phyloP scores from a whole-genome alignment of 2,888 invertebrate species.

The Craniophora ligustri region DNA sequence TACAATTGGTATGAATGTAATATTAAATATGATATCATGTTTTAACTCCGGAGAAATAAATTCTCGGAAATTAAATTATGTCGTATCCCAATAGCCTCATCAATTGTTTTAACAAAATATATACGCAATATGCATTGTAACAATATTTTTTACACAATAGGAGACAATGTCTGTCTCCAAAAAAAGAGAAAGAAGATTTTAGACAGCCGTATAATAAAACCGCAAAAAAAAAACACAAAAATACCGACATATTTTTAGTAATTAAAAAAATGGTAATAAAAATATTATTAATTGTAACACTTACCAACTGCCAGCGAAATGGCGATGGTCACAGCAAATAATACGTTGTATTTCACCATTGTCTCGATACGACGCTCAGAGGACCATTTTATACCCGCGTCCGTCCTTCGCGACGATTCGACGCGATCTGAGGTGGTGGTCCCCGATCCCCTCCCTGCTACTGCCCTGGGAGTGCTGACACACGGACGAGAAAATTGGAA shows the following conservation, averaged over 20 bases:
- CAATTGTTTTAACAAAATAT: too few relatives aligned
- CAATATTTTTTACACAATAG: too few relatives aligned
- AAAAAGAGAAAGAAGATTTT: too few relatives aligned
- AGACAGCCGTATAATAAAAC: too few relatives aligned
- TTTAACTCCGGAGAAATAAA: too few relatives aligned
- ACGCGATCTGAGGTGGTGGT: slow-evolving; percentile 50
- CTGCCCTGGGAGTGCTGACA: slow-evolving; percentile 48
- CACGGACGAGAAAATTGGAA: slow-evolving; percentile 26
- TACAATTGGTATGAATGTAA: too few relatives aligned
- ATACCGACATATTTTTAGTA: neutral
- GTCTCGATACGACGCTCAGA: slow-evolving; percentile 55
- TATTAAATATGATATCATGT: too few relatives aligned
- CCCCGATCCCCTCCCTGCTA: slow-evolving; percentile 41
- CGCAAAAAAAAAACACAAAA: slow-evolving; percentile 21
- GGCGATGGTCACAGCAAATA: slow-evolving; percentile 70
- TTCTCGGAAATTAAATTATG: too few relatives aligned
- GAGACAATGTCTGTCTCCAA: too few relatives aligned
- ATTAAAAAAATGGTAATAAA: slow-evolving; percentile 27
- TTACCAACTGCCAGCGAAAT: slow-evolving; percentile 75
- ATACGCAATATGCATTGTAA: too few relatives aligned
- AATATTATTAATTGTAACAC: slow-evolving; percentile 51
- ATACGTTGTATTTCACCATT: slow-evolving; percentile 73
- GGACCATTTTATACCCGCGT: slow-evolving; percentile 58
- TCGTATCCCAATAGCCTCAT: too few relatives aligned
- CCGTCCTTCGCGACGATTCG: slow-evolving; percentile 58